Evolutionary conservation across 2,797 vertebrate species (phyloP).

Genomic region (Stomatorhinus walkeri): DNA sequence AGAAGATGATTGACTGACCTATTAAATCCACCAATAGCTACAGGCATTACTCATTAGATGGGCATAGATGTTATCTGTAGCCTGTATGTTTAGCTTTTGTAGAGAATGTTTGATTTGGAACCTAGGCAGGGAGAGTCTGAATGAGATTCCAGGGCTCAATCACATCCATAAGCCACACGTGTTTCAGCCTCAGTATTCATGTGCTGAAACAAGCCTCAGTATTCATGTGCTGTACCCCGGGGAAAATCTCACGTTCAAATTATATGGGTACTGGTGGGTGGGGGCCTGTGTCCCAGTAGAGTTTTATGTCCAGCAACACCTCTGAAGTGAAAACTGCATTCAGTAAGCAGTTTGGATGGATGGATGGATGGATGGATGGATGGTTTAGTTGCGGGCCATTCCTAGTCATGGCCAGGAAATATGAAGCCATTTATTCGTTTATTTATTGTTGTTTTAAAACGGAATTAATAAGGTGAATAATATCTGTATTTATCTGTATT

Average conservation of each 20-base stretch:
- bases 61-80: background rate
- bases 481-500: background rate
- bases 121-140: background rate
- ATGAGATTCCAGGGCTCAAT: background rate
- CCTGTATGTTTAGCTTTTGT: background rate
- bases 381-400: background rate
- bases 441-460: background rate
- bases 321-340: background rate
- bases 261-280: background rate
- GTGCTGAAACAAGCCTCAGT: background rate
- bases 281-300: background rate
- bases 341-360: background rate
- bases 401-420: background rate
- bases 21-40: background rate
- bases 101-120: background rate
- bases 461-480: background rate
- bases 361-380: background rate
- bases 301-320: background rate
- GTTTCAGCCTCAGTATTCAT: no score
- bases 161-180: background rate
- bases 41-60: background rate
- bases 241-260: background rate
- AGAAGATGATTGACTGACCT: background rate
- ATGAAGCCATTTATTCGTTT: background rate
- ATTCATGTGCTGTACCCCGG: background rate